Percentiles rank a stretch among this genome's conserved stretches.
phyloP scores from a whole-genome alignment of 2,888 invertebrate genomes.

The Athrips mouffetella region DNA sequence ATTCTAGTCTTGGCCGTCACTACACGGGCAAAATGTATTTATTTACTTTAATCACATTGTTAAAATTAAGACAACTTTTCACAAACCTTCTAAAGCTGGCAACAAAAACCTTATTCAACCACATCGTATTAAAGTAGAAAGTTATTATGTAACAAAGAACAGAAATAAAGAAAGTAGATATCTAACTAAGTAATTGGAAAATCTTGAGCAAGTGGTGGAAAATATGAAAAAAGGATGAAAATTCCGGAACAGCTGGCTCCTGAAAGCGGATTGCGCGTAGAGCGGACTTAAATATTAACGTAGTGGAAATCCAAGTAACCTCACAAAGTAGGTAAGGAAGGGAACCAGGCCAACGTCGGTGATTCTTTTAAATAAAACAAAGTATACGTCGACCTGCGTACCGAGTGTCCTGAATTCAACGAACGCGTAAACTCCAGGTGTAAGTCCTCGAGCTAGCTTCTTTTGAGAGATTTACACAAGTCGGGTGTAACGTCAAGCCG shows the following conservation, averaged over 20 bases:
- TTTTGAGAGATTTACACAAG: background rate
- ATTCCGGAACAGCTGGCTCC: constrained; percentile 29
- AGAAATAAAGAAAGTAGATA: background rate
- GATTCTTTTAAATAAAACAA: constrained; percentile 31
- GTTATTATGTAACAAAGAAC: too few species aligned
- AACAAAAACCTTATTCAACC: too few species aligned
- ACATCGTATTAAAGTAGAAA: too few species aligned
- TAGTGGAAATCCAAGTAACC: constrained; percentile 44
- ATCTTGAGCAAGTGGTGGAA: constrained; percentile 18
- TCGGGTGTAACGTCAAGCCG: background rate
- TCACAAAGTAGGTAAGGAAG: constrained; percentile 35
- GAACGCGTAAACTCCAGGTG: background rate
- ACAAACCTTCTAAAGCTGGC: too few species aligned
- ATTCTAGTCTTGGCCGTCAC: too few species aligned
- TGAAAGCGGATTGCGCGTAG: constrained; percentile 47
- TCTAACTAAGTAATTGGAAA: background rate
- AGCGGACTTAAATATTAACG: constrained; percentile 58
- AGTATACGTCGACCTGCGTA: constrained; percentile 1
- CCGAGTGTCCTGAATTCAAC: background rate
- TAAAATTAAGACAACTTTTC: too few species aligned
- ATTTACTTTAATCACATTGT: too few species aligned
- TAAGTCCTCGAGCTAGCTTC: background rate
- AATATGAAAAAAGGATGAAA: constrained; percentile 26
- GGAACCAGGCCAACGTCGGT: constrained; percentile 20
- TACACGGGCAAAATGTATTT: too few species aligned